Percentiles rank a stretch among this genome's conserved stretches.
phyloP scores from a whole-genome alignment of 2,888 invertebrate species.

The Apantesis nais region DNA sequence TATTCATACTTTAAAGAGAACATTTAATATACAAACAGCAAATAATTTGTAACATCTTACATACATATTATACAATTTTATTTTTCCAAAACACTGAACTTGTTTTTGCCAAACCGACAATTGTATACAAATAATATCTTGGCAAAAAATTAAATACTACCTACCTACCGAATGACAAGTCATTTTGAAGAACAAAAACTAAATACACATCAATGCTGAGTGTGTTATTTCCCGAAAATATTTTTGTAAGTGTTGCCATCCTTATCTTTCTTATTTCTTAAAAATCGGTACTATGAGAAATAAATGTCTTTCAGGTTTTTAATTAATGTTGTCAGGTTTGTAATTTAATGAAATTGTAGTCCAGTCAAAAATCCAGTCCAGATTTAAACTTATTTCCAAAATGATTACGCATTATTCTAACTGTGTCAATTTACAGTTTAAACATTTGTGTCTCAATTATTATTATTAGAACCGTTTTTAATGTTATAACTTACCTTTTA shows the following conservation, averaged over 20 bases:
- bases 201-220: slow-evolving; percentile 7
- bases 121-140: slow-evolving; percentile 15
- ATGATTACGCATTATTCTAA: not conserved
- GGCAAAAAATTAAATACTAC: slow-evolving; percentile 28
- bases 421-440: not conserved
- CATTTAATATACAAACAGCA: not conserved
- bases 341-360: no score
- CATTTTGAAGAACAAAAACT: slow-evolving; percentile 18
- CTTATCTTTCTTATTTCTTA: not conserved
- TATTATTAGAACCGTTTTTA: no score
- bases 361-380: no score
- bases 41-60: not conserved
- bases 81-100: slow-evolving; percentile 15
- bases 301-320: not conserved
- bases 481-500: not conserved
- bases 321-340: not conserved
- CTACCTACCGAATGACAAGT: slow-evolving; percentile 24
- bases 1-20: not conserved
- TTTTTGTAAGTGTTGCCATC: not conserved
- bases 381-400: not conserved
- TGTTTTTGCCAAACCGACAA: slow-evolving; percentile 13
- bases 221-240: slow-evolving; percentile 10
- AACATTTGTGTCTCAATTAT: no score
- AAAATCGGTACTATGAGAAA: not conserved
- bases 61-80: not conserved